phyloP scores from a whole-genome alignment of 1,140 invertebrate genomes.

The Leptoteleia sp. region DNA sequence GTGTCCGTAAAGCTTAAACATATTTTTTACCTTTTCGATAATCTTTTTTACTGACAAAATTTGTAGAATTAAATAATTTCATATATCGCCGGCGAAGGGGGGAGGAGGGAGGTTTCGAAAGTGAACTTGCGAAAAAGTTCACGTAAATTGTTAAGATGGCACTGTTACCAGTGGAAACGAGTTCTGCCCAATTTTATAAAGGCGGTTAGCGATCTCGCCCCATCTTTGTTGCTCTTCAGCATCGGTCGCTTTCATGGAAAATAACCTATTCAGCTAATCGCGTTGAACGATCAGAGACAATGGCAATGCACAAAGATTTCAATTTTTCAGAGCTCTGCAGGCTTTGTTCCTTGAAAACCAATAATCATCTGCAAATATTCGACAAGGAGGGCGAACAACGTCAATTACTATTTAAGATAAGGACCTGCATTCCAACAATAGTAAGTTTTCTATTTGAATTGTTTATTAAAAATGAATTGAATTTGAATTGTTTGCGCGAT shows the following conservation, averaged over 20 bases:
- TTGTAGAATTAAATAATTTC: too few species aligned
- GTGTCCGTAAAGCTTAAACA: too few species aligned
- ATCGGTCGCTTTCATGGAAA: background rate
- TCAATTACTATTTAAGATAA: constrained; percentile 86
- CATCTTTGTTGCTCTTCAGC: background rate
- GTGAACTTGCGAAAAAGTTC: too few species aligned
- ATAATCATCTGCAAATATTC: constrained; percentile 85
- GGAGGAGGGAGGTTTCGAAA: too few species aligned
- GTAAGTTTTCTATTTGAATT: constrained; percentile 78
- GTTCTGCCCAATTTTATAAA: too few species aligned
- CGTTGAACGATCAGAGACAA: constrained; percentile 71
- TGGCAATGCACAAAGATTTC: constrained; percentile 85
- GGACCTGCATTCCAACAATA: constrained; percentile 84
- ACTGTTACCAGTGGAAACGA: too few species aligned
- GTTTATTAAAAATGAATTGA: constrained; percentile 1
- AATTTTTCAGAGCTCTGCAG: constrained; percentile 86
- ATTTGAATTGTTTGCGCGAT: too few species aligned
- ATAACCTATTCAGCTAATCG: constrained; percentile 51
- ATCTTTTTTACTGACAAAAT: too few species aligned
- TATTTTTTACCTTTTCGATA: too few species aligned
- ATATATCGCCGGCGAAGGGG: too few species aligned
- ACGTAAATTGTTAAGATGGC: too few species aligned
- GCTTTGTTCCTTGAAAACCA: constrained; percentile 85
- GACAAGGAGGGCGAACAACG: constrained; percentile 86
- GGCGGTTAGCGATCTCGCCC: too few species aligned